These are phyloP conservation scores for Conus ventricosus DNA, from an alignment of 1,140 invertebrate species.

Conservation along the genomic window DNA sequence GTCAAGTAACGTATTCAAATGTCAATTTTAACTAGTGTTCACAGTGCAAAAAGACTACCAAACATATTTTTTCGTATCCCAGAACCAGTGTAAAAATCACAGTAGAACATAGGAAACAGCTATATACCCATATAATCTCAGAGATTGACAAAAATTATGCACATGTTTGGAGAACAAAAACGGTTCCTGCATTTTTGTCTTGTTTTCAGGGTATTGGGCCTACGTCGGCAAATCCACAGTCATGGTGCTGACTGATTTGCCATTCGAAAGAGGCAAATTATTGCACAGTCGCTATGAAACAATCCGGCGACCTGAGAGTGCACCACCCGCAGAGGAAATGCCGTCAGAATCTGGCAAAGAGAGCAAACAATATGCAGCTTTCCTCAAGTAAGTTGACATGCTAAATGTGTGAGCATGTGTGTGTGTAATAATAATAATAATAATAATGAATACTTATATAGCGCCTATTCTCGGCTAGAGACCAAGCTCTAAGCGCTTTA, in stretches of 20 bases:
- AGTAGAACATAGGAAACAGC: no score
- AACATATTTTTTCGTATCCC: no score
- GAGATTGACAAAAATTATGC: not conserved
- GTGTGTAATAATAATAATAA: no score
- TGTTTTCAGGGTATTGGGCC: not conserved
- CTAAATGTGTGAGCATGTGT: not conserved
- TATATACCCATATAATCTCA: no score
- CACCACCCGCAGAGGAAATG: conserved; percentile 50
- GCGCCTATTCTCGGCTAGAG: no score
- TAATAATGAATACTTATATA: no score
- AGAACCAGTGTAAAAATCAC: no score
- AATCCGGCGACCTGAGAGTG: conserved; percentile 62
- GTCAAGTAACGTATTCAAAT: no score
- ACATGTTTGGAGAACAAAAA: not conserved
- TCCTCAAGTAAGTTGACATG: conserved; percentile 61
- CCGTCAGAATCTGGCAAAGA: conserved; percentile 50
- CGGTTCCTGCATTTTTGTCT: not conserved
- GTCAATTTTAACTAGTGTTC: no score
- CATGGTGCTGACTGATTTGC: conserved; percentile 70
- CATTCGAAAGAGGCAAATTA: conserved; percentile 63
- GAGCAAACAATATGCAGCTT: conserved; percentile 69
- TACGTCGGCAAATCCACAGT: conserved; percentile 10
- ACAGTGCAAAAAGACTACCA: no score
- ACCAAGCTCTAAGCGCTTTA: no score
- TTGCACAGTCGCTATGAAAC: conserved; percentile 63